Evolutionary conservation across 2,797 vertebrate species (phyloP), one percentile per base, ranked within the genome.

Genomic region (Hozukius guyotensis): DNA sequence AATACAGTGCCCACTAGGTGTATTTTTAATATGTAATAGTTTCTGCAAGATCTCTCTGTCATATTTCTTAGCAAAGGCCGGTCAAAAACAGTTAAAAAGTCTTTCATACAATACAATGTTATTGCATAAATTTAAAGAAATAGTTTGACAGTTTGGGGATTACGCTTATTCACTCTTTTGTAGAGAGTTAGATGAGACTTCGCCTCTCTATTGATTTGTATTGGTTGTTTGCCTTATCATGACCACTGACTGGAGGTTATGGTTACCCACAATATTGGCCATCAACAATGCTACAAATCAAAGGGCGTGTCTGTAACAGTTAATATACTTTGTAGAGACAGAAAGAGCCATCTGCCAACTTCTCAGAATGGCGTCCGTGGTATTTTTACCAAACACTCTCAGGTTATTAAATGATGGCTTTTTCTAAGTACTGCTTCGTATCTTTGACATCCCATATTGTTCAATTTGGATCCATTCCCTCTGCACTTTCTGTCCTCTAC

Each of bases 381-480:
- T 69, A 65, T 31, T 88, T 74, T 84, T 53, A 75, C 34, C 68
- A 79, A 62, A 56, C 27, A 61, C 42, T 59, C 53, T 61, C 6
- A 13, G 0, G 10, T 71, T 68, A 79, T 77, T 77, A 80, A 65
- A 72, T 66, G 42, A 76, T 79, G 25, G 49, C 66, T 85, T 86
- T 83, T 73, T 82, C 56, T 73, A 63, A 75, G 81, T 65, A 70
- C 29, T 72, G 46, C 79, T 55, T 83, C 32, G 36, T 81, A 38
- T 88, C 86, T 82, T 73, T 74, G 71, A 77, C 62, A 69, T 84
- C 66, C 29, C 72, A 83, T 67, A 75, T 32, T 80, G 70, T 76
- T 79, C 75, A 72, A 55, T 89, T 86, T 84, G 38, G 59, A 59
- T 75, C 72, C 11, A 18, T 81, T 74, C 38, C 66, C 67, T 77